A percentile compares a stretch with the other conserved stretches of the same genome.
Conservation (phyloP, 2,113 vertebrate genomes). For the Tychaedon coryphoeus region DNA sequence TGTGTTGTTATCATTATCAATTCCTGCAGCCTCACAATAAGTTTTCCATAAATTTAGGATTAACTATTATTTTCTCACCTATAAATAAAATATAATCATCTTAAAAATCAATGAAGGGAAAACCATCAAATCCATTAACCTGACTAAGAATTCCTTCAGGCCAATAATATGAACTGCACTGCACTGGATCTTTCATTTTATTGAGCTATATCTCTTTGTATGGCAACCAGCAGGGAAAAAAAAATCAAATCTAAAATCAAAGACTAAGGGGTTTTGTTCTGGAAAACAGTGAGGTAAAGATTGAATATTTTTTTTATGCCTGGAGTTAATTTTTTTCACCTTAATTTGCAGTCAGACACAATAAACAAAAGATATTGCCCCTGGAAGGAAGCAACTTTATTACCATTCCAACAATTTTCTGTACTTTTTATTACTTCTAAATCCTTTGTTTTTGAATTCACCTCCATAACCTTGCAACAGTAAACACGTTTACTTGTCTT, state of each 20-base stretch:
- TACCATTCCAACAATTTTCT: constrained; percentile 78
- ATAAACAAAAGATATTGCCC: constrained; percentile 76
- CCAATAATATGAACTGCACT: constrained; percentile 78
- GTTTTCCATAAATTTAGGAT: constrained; percentile 79
- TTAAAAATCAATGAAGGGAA: constrained; percentile 87
- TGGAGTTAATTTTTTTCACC: constrained; percentile 81
- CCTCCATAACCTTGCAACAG: constrained; percentile 58
- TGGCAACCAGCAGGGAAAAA: constrained; percentile 74
- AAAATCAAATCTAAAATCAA: constrained; percentile 85
- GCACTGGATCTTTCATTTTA: constrained; percentile 82
- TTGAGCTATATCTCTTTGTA: constrained; percentile 89
- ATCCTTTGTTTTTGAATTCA: constrained; percentile 77
- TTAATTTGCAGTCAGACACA: constrained; percentile 86
- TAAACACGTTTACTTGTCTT: constrained; percentile 61
- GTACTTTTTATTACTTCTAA: constrained; percentile 80
- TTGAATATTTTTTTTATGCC: constrained; percentile 77
- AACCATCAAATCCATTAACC: constrained; percentile 80
- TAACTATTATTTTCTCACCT: constrained; percentile 81
- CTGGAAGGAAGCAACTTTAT: constrained; percentile 79
- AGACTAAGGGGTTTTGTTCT: constrained; percentile 71
- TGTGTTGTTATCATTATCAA: constrained; percentile 71
- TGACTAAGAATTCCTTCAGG: constrained; percentile 85
- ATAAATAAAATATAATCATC: constrained; percentile 94
- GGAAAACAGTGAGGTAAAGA: constrained; percentile 66
- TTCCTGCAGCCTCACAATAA: constrained; percentile 69